Evolutionary conservation across 2,797 vertebrate species (phyloP), one percentile per base, ranked within the genome.

Genomic region (Malacoraja senta): DNA sequence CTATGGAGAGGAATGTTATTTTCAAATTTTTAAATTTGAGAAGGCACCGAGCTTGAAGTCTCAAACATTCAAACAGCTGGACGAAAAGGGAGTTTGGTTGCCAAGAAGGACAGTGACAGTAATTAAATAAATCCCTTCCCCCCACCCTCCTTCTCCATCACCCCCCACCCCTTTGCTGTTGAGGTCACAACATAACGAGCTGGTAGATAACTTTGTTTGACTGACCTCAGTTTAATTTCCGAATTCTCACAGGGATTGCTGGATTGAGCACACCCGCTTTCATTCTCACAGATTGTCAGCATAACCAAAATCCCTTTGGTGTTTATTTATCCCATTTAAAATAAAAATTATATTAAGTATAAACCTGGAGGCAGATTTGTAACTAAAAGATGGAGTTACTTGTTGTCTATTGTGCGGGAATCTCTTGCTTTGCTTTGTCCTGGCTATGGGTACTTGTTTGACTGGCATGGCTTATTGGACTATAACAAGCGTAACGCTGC

Each of bases 391-490:
- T 98, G 97, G 98, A 98, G 98, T 99, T 98, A 97, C 98, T 99
- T 99, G 99, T 99, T 99, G 97, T 96, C 97, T 98, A 98, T 99
- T 99, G 98, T 99, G 97, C 97, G 97, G 96, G 98, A 98, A 98
- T 97, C 98, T 98, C 98, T 98, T 98, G 97, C 98, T 96, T 96
- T 96, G 97, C 97, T 97, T 98, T 97, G 97, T 97, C 97, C 96
- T 96, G 96, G 97, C 97, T 97, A 97, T 97, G 96, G 95, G 97
- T 97, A 97, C 98, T 98, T 98, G 98, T 99, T 98, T 99, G 98
- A 99, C 98, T 98, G 99, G 98, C 98, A 97, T 97, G 97, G 98
- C 98, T 99, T 99, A 99, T 99, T 99, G 98, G 98, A 98, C 97
- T 97, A 96, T 99, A 99, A 99, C 98, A 99, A 98, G 98, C 98